A percentile compares a stretch with the other conserved stretches of the same genome.
phyloP scores from a whole-genome alignment of 2,113 vertebrate species.

The Pterocles burchelli region DNA sequence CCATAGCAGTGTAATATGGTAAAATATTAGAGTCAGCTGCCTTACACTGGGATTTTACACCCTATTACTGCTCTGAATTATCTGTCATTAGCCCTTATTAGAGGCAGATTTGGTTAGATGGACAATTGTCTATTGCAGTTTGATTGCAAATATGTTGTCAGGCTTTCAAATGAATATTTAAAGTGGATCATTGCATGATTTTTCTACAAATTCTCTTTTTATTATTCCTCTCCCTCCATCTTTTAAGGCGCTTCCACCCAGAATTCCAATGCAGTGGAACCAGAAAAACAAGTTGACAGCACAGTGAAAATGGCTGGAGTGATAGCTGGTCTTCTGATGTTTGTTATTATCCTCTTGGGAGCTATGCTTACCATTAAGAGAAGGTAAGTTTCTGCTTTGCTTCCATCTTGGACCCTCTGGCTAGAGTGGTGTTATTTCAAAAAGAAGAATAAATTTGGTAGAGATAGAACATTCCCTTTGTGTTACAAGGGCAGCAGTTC shows the following conservation, averaged over 20 bases:
- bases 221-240: constrained; percentile 6
- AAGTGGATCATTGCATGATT: neutral
- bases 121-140: neutral
- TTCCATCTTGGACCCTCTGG: neutral
- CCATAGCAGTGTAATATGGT: neutral
- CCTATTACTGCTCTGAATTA: constrained; percentile 17
- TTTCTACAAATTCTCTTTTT: constrained; percentile 47
- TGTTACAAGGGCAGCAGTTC: neutral
- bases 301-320: constrained; percentile 96
- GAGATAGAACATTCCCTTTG: neutral
- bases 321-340: constrained; percentile 95
- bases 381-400: constrained; percentile 82
- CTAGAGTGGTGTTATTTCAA: neutral
- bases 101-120: neutral
- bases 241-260: constrained; percentile 92
- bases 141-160: neutral
- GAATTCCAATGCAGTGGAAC: constrained; percentile 94
- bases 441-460: neutral
- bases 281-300: constrained; percentile 94
- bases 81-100: neutral
- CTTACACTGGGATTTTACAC: neutral
- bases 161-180: neutral
- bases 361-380: constrained; percentile 96
- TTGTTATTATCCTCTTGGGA: constrained; percentile 94
- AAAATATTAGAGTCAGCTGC: neutral